Base-by-base conservation (phyloP, 2,113 vertebrate genomes). In the Scalopus aquaticus region DNA sequence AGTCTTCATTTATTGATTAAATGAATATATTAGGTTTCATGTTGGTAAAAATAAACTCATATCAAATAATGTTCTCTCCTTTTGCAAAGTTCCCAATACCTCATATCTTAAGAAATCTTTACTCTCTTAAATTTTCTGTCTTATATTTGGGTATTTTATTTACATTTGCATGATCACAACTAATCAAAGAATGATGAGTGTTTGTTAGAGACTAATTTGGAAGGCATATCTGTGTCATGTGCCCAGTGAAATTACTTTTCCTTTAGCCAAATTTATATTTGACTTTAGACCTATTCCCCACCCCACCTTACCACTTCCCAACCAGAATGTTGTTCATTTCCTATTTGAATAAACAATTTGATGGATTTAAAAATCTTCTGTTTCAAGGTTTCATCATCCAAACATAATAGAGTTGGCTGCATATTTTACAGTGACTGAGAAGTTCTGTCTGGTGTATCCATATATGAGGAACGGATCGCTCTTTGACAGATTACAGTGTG, bases 391-490 rank as follows among this genome's bases (percentile, higher is more conserved):
- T 96, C 96, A 94, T 87, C 98, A 98, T 97, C 95, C 97, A 56
- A 98, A 98, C 90, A 98, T 98, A 65, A 60, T 98, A 87, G 97
- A 98, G 73, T 60, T 98, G 95, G 44, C 96, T 91, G 96, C 97
- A 0, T 98, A 97, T 97, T 98, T 98, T 92, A 98, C 97, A 88
- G 93, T 98, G 30, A 96, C 93, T 9, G 97, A 96, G 42, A 82
- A 72, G 58, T 98, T 98, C 97, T 98, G 97, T 73, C 97, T 98
- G 95, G 97, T 98, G 44, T 98, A 98, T 82, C 98, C 98, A 1
- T 98, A 97, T 93, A 97, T 99, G 83, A 95, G 89, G 69, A 98
- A 98, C 0, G 98, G 99, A 83, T 99, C 98, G 0, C 98, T 99
- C 35, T 98, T 92, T 85, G 92, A 97, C 84, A 97, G 96, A 79